phyloP scores from a whole-genome alignment of 30 jellyfish, hydroid and myxozoan genomes.

The Turritopsis rubra region DNA sequence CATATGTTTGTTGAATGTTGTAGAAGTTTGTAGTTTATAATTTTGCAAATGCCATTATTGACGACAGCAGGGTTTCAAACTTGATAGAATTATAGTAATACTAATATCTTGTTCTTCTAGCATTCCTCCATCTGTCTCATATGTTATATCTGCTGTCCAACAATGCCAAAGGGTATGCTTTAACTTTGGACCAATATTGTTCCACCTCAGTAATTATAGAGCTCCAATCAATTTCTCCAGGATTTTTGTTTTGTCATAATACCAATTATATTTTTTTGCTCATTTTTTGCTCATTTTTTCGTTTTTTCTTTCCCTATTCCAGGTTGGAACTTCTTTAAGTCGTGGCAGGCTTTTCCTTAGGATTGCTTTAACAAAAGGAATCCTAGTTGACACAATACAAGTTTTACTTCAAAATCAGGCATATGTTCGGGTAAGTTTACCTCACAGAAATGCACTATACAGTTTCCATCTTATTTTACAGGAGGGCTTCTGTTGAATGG shows the following conservation, averaged over 20 bases:
- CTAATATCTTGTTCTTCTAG: slow-evolving; percentile 22
- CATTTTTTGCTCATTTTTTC: not conserved
- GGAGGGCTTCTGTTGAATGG: too few relatives aligned
- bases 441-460: not conserved
- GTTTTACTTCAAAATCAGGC: slow-evolving; percentile 54
- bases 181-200: not conserved
- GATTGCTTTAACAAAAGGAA: slow-evolving; percentile 56
- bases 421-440: slow-evolving; percentile 56
- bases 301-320: not conserved
- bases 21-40: too few relatives aligned
- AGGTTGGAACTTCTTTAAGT: slow-evolving; percentile 52
- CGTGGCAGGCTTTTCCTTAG: slow-evolving; percentile 75
- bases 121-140: slow-evolving; percentile 49
- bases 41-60: too few relatives aligned
- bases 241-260: too few relatives aligned
- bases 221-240: too few relatives aligned
- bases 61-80: too few relatives aligned
- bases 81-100: not conserved
- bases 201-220: too few relatives aligned
- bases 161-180: slow-evolving; percentile 68
- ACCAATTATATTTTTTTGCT: too few relatives aligned
- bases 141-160: slow-evolving; percentile 56
- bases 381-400: slow-evolving; percentile 55
- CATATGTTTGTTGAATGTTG: too few relatives aligned
- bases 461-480: too few relatives aligned